phyloP scores from a whole-genome alignment of 2,113 vertebrate species.

The Peromyscus leucopus region DNA sequence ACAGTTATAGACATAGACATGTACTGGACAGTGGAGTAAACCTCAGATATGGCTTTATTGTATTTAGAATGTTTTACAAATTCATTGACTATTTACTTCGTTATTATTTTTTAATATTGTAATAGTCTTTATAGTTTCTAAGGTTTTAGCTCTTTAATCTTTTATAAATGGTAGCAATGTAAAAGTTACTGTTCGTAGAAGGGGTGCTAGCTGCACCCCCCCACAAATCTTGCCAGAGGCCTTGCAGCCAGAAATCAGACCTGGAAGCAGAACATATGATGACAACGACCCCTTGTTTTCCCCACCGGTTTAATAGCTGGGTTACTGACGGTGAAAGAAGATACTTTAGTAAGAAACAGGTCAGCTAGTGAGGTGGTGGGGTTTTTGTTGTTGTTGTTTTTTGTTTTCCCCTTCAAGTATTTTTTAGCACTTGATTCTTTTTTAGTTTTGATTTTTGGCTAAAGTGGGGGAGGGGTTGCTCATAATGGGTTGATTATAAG shows the following conservation, averaged over 20 bases:
- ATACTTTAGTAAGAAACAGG: conserved; percentile 29
- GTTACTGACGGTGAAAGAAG: conserved; percentile 33
- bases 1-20: conserved; percentile 4
- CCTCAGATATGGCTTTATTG: conserved; percentile 18
- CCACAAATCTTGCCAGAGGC: not conserved
- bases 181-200: conserved; percentile 69
- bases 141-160: conserved; percentile 66
- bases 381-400: not conserved
- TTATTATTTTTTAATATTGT: conserved; percentile 58
- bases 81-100: conserved; percentile 10
- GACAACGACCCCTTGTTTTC: not conserved
- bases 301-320: not conserved
- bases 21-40: conserved; percentile 33
- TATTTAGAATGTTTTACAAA: conserved; percentile 23
- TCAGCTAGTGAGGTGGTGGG: not conserved
- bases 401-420: not conserved
- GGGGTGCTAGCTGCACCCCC: not conserved
- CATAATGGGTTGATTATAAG: not conserved
- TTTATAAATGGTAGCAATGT: conserved; percentile 63
- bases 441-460: conserved; percentile 37
- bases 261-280: not conserved
- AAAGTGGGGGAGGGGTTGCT: not conserved
- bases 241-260: conserved; percentile 3
- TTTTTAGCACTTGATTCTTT: conserved; percentile 21
- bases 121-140: conserved; percentile 63